These are phyloP conservation scores for Cephalopachus bancanus DNA, from an alignment of 2,797 vertebrate genomes.

Conservation along the genomic window DNA sequence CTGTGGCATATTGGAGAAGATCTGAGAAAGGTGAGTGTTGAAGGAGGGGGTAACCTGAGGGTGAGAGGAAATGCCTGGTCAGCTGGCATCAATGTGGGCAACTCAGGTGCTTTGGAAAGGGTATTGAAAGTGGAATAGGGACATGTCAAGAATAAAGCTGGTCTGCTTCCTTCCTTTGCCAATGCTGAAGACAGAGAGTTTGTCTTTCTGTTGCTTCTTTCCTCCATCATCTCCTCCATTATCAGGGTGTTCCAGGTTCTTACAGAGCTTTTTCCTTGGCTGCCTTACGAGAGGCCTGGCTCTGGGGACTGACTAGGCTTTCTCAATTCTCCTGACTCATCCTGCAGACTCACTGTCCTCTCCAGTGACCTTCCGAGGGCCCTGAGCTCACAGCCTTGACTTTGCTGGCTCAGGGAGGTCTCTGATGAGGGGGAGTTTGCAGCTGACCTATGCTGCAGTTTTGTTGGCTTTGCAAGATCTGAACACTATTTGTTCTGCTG, in stretches of 20 bases:
- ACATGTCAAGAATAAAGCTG: slow-evolving; percentile 38
- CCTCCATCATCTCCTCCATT: slow-evolving; percentile 58
- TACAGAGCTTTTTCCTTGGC: slow-evolving; percentile 76
- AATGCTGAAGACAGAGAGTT: slow-evolving; percentile 35
- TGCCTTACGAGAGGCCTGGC: slow-evolving; percentile 72
- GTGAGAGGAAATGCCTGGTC: neutral
- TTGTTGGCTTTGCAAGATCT: slow-evolving; percentile 81
- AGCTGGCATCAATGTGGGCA: neutral
- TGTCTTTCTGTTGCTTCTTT: slow-evolving; percentile 67
- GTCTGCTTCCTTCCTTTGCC: slow-evolving; percentile 27
- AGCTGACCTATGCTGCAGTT: slow-evolving; percentile 68
- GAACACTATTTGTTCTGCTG: slow-evolving; percentile 64
- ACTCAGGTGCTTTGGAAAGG: neutral
- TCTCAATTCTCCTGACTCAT: slow-evolving; percentile 84
- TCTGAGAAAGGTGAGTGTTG: neutral
- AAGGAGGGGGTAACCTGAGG: neutral
- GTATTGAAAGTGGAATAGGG: neutral
- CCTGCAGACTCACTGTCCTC: slow-evolving; percentile 81
- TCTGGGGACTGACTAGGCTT: slow-evolving; percentile 77
- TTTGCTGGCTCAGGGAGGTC: slow-evolving; percentile 80
- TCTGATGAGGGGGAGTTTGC: slow-evolving; percentile 67
- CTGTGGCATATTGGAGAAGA: neutral
- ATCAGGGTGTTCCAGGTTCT: slow-evolving; percentile 75
- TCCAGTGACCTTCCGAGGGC: slow-evolving; percentile 76
- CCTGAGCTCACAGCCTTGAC: slow-evolving; percentile 73